Base-by-base conservation (phyloP, 1,140 invertebrate genomes). In the Leptopilina boulardi region DNA sequence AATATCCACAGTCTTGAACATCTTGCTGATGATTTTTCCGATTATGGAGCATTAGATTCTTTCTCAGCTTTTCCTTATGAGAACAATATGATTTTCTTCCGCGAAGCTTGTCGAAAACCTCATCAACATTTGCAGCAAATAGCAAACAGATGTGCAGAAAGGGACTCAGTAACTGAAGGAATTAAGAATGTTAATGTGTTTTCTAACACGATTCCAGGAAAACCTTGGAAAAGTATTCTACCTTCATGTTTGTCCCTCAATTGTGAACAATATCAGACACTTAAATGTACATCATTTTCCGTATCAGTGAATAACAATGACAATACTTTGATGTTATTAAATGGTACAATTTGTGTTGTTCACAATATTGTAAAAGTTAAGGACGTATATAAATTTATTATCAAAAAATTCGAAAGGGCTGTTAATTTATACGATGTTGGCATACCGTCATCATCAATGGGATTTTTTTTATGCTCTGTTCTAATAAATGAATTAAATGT, bases 1-100 rank as follows among this genome's bases (percentile, higher is more conserved):
- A 84, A 84, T 75, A 19, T 79, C 21, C 80, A 84, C 66, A 66
- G 77, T 2, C 23, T 84, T 3, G 11, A 21, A 26, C 82, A 84
- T 78, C 44, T 82, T 19, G 76, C 74, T 15, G 73, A 77, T 15
- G 82, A 80, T 41, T 73, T 76, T 11, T 70, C 74, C 30, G 5
- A 19, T 0, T 80, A 78, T 18, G 82, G 80, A 11, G 41, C 30
- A n/a, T 3, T 83, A 30, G 82, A 83, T 71, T 70, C 38, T 3
- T 80, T 71, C 77, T 80, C 78, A 34, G 73, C 82, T 21, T 83
- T 81, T 51, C 51, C 77, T 3, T 83, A 74, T 30, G 75, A 83
- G 77, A 80, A 75, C 23, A 83, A 82, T 42, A 83, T 83, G 78
- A 73, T 71, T 15, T 72, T 76, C 15, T 82, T 79, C 19, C 47